Conservation (phyloP, 2,797 vertebrate species). For the Oreortyx pictus region DNA sequence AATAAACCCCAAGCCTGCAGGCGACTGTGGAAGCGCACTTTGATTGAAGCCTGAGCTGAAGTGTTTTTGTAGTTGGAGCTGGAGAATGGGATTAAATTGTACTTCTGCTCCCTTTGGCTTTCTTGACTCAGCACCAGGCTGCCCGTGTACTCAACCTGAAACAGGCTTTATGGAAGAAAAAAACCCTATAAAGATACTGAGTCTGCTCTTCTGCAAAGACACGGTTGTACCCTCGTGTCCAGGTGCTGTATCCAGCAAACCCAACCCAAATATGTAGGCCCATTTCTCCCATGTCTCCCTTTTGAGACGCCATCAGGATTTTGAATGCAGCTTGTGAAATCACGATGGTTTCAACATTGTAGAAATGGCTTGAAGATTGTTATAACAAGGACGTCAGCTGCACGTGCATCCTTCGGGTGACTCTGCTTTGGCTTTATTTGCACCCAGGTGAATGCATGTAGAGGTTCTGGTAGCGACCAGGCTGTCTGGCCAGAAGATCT, state of each 20-base stretch:
- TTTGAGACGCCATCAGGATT: neutral
- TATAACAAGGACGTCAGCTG: neutral
- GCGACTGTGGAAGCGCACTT: neutral
- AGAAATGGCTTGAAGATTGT: neutral
- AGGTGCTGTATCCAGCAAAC: neutral
- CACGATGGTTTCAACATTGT: neutral
- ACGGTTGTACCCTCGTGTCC: too few relatives aligned
- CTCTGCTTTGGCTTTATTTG: neutral
- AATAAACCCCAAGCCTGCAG: neutral
- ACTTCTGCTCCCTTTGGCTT: conserved; percentile 5
- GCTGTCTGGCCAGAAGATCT: neutral
- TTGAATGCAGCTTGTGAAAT: neutral
- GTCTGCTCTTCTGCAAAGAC: neutral
- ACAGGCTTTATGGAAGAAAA: neutral
- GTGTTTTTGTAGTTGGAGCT: neutral
- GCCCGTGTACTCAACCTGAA: neutral
- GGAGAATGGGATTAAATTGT: neutral
- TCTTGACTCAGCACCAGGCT: neutral
- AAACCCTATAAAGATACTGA: neutral
- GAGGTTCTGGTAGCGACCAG: neutral
- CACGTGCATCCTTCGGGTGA: fast-evolving
- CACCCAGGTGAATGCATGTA: fast-evolving
- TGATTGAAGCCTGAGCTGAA: fast-evolving
- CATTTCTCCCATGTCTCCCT: neutral
- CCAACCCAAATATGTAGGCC: neutral